These are phyloP conservation scores for Clarias fuscus DNA, from an alignment of 2,797 vertebrate species.

Conservation along the genomic window DNA sequence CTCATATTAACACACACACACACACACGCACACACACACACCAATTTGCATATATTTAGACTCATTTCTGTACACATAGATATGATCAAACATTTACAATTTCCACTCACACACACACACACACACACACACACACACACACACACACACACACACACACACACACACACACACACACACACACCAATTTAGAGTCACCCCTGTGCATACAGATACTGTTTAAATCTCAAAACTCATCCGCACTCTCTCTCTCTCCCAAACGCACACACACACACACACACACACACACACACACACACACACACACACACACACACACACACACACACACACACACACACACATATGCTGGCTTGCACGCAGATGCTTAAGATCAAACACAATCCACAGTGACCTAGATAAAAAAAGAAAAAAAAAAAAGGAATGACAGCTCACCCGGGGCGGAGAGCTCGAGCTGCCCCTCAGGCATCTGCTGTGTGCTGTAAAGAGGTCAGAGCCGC, in stretches of 20 bases:
- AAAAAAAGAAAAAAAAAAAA: neutral
- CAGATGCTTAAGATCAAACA: conserved; percentile 29
- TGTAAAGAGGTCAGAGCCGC: conserved; percentile 36
- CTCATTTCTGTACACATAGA: neutral
- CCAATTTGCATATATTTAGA: neutral
- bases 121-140: neutral
- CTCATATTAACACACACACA: neutral
- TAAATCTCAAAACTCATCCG: neutral
- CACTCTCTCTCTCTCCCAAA: too few relatives aligned
- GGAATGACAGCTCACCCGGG: neutral
- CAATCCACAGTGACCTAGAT: conserved; percentile 38
- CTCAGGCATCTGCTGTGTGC: conserved; percentile 23
- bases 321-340: conserved; percentile 29
- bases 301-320: neutral
- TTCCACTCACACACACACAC: neutral
- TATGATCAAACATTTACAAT: neutral
- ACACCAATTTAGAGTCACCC: neutral
- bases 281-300: neutral
- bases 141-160: neutral
- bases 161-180: neutral
- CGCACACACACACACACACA: neutral
- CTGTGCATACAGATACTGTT: too few relatives aligned
- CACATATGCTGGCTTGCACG: conserved; percentile 22
- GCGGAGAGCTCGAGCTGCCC: conserved; percentile 21
- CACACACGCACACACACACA: neutral